These are phyloP conservation scores for Portevinia maculata DNA, from an alignment of 2,888 invertebrate species.

Conservation along the genomic window DNA sequence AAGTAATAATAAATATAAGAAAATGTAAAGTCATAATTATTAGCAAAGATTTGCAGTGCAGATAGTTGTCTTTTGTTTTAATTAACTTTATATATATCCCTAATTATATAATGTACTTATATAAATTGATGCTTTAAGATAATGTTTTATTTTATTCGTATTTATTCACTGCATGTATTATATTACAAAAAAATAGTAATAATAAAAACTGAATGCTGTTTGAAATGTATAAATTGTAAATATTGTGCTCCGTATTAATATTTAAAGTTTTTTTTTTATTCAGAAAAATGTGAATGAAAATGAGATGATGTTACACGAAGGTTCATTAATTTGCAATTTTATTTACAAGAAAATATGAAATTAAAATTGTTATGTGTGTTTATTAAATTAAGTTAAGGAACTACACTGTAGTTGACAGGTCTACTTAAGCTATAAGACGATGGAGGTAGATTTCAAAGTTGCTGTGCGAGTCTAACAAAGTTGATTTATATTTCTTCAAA, in stretches of 20 bases:
- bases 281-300: background rate
- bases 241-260: slow-evolving; percentile 37
- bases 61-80: slow-evolving; percentile 27
- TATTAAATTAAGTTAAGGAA: too few relatives aligned
- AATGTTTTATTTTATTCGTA: slow-evolving; percentile 12
- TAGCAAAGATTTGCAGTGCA: background rate
- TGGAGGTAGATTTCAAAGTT: too few relatives aligned
- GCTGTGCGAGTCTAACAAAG: too few relatives aligned
- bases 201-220: slow-evolving; percentile 22
- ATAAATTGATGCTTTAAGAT: slow-evolving; percentile 41
- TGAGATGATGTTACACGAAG: background rate
- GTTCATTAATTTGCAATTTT: too few relatives aligned
- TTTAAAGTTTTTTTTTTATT: background rate
- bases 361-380: too few relatives aligned
- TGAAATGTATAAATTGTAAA: slow-evolving; percentile 28
- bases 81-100: background rate
- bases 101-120: background rate
- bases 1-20: slow-evolving; percentile 14
- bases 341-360: too few relatives aligned
- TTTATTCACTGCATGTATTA: slow-evolving; percentile 54
- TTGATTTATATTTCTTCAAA: too few relatives aligned
- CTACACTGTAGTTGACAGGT: too few relatives aligned
- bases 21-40: slow-evolving; percentile 24
- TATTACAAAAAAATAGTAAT: background rate
- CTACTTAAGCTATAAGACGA: too few relatives aligned